These are phyloP conservation scores for Trichonephila inaurata DNA, from an alignment of 1,140 invertebrate genomes.

Conservation along the genomic window DNA sequence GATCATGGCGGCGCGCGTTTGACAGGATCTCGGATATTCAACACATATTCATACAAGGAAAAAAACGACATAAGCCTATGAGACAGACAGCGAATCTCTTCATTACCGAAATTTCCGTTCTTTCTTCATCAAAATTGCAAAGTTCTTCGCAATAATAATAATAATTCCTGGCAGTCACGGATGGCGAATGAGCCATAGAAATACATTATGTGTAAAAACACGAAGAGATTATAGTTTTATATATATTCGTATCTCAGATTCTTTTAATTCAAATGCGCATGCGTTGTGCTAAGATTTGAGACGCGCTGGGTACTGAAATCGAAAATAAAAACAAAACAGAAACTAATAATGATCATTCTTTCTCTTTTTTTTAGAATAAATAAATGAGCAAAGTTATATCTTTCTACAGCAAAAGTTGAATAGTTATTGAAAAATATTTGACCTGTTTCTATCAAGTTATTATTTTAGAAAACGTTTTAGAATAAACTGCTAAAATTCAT, in stretches of 20 bases:
- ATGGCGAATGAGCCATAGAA: slow-evolving; percentile 59
- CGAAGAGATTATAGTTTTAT: not conserved
- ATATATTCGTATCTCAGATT: not conserved
- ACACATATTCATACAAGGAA: not conserved
- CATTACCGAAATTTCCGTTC: slow-evolving; percentile 38
- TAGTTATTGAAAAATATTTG: too few species aligned
- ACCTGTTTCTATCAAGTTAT: not conserved
- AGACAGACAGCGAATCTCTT: not conserved
- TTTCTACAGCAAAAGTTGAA: too few species aligned
- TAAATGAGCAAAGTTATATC: not conserved
- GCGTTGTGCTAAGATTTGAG: not conserved
- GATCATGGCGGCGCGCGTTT: slow-evolving; percentile 54
- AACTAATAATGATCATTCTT: not conserved
- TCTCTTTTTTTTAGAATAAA: not conserved
- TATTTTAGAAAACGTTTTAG: not conserved
- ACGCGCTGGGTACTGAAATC: not conserved
- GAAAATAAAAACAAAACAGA: not conserved
- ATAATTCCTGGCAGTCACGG: slow-evolving; percentile 39
- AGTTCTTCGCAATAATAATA: not conserved
- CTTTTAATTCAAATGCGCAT: not conserved
- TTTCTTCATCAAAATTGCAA: slow-evolving; percentile 43
- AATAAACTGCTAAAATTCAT: not conserved
- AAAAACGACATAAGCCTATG: not conserved
- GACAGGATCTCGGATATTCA: not conserved
- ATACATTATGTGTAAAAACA: slow-evolving; percentile 47